phyloP scores from a whole-genome alignment of 2,888 invertebrate species.

The Ariolimax columbianus region DNA sequence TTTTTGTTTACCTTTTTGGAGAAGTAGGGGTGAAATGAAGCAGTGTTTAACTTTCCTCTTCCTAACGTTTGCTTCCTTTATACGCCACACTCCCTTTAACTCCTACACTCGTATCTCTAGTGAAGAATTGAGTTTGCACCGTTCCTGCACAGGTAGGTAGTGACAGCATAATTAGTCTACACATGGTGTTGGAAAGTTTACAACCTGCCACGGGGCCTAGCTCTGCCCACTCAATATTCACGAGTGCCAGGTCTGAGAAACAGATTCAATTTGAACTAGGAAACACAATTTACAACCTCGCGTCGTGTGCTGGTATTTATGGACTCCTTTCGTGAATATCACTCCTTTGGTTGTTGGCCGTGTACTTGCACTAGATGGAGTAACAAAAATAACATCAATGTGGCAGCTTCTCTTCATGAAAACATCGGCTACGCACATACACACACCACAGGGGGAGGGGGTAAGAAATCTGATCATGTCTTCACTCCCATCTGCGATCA shows the following conservation, averaged over 20 bases:
- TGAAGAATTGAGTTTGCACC: neutral
- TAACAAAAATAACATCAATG: too few relatives aligned
- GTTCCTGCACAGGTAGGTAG: neutral
- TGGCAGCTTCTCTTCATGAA: too few relatives aligned
- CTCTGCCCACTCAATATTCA: conserved; percentile 18
- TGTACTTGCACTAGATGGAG: too few relatives aligned
- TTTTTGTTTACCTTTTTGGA: neutral
- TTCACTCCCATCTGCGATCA: too few relatives aligned
- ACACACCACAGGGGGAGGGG: too few relatives aligned
- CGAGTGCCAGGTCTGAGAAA: neutral
- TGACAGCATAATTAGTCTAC: conserved; percentile 15
- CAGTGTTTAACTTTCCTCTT: neutral
- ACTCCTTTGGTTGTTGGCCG: too few relatives aligned
- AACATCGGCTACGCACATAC: too few relatives aligned
- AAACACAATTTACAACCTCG: neutral
- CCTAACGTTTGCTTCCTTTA: too few relatives aligned
- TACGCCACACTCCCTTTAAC: neutral
- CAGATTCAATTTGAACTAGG: neutral
- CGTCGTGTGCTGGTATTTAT: conserved; percentile 12
- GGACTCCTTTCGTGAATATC: conserved; percentile 7
- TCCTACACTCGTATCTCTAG: neutral
- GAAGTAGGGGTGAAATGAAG: neutral
- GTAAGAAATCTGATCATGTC: too few relatives aligned
- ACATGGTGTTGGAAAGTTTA: neutral
- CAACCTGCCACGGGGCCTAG: neutral